Percentiles rank a stretch among this genome's conserved stretches.
These are phyloP conservation scores for Prionailurus viverrinus DNA, from an alignment of 2,113 vertebrate species.

Conservation along the genomic window DNA sequence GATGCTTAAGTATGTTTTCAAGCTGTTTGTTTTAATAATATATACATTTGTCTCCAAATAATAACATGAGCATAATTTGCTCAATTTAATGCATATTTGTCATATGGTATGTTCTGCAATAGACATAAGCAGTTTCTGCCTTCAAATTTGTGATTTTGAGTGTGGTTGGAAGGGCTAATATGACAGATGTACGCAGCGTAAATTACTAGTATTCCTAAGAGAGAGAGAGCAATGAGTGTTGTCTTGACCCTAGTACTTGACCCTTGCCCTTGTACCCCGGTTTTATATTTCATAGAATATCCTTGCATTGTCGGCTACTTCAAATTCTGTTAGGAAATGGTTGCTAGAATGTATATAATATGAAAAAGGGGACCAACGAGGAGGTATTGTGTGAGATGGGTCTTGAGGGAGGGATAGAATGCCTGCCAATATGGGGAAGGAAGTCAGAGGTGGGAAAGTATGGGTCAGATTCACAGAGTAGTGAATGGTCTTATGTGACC, in stretches of 20 bases:
- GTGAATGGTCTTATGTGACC: neutral
- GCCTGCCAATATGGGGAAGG: neutral
- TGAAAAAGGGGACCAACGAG: neutral
- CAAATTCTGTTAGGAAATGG: neutral
- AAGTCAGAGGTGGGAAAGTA: neutral
- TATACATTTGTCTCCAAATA: neutral
- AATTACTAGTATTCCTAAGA: neutral
- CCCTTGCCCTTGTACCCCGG: neutral
- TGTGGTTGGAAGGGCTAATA: neutral
- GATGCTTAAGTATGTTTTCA: neutral
- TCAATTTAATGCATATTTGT: neutral
- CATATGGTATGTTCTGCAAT: neutral
- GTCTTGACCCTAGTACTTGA: neutral
- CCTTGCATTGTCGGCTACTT: neutral
- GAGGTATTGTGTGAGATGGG: neutral
- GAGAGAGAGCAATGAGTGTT: neutral
- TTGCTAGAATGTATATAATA: neutral
- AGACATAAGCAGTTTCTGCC: neutral
- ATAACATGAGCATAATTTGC: neutral
- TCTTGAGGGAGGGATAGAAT: neutral
- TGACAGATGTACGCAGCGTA: neutral
- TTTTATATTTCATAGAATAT: conserved; percentile 8
- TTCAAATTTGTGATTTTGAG: neutral
- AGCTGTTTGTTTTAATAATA: neutral
- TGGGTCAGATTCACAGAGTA: neutral